Percentiles rank a stretch among this genome's conserved stretches.
phyloP scores from a whole-genome alignment of 2,113 vertebrate genomes.

The Tapirus terrestris region DNA sequence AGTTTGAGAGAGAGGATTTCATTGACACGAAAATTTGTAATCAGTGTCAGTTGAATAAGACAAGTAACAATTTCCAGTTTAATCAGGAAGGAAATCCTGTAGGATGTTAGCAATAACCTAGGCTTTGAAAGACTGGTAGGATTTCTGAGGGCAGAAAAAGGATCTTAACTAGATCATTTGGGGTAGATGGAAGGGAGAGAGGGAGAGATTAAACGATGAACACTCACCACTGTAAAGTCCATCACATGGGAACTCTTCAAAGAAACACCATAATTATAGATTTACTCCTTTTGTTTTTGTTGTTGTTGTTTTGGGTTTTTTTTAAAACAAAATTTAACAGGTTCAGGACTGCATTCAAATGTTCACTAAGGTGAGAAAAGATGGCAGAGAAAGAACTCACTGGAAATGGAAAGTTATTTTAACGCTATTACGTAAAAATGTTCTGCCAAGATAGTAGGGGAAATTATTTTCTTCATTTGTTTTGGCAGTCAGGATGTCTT shows the following conservation, averaged over 20 bases:
- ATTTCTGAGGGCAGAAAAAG: background rate
- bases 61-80: background rate
- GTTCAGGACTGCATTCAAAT: background rate
- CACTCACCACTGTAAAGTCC: background rate
- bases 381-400: background rate
- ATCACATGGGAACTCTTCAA: background rate
- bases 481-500: constrained; percentile 56
- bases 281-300: background rate
- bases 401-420: constrained; percentile 46
- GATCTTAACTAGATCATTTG: background rate
- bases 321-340: background rate
- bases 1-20: background rate
- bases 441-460: constrained; percentile 24
- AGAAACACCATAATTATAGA: background rate
- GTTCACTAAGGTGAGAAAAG: background rate
- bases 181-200: background rate
- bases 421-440: background rate
- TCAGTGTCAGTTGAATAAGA: background rate
- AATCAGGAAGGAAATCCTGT: background rate
- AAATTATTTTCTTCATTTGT: constrained; percentile 53
- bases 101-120: background rate
- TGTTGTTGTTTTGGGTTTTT: background rate
- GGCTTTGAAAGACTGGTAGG: background rate
- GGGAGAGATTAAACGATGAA: background rate
- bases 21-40: background rate